Evolutionary conservation across 2,113 vertebrate species (phyloP).

Genomic region (human (Homo sapiens)): DNA sequence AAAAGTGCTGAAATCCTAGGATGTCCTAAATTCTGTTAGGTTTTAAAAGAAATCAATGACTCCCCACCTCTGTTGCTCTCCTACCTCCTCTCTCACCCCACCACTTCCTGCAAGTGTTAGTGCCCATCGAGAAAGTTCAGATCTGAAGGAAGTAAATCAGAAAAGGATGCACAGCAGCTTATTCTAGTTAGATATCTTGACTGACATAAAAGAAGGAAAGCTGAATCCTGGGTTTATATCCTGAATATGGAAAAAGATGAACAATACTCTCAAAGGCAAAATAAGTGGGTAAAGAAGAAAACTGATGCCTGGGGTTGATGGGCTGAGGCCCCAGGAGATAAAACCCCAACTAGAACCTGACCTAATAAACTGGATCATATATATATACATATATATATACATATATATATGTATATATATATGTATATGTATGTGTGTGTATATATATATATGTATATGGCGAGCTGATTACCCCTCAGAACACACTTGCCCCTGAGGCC

Average conservation of each 20-base stretch:
- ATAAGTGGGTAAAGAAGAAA: slow-evolving; percentile 6
- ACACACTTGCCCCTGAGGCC: not conserved
- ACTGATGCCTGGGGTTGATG: slow-evolving; percentile 17
- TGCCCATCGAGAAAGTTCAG: not conserved
- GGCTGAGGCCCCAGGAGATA: not conserved
- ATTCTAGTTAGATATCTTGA: not conserved
- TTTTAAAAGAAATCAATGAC: not conserved
- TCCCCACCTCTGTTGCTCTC: not conserved
- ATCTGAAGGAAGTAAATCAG: not conserved
- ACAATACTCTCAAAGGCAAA: not conserved
- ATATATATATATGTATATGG: not conserved
- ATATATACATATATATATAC: no score
- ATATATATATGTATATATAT: no score
- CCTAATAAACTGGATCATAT: not conserved
- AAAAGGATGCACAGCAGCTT: not conserved
- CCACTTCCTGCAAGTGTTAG: not conserved
- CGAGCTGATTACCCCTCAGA: not conserved
- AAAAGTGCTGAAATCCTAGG: not conserved
- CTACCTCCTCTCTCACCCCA: not conserved
- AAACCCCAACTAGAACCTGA: not conserved
- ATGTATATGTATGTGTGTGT: not conserved
- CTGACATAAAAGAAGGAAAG: not conserved
- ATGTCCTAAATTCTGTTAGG: not conserved
- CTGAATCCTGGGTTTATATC: not conserved
- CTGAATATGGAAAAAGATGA: not conserved